Evolutionary conservation across 2,797 vertebrate genomes (phyloP).

Genomic region (Megaceryle alcyon): DNA sequence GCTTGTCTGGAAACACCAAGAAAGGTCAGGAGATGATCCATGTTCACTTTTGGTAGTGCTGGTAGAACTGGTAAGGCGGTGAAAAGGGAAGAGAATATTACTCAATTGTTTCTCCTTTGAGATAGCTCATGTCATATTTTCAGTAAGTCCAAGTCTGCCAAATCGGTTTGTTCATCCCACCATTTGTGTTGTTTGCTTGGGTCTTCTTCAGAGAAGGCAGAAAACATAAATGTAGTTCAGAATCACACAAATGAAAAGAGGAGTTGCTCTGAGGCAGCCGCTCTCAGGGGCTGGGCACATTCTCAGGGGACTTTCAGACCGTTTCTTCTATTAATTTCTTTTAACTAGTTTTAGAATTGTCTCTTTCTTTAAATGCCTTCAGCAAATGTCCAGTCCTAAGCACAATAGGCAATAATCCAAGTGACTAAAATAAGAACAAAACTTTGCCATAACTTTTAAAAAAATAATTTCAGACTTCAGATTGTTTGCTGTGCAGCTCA

Average conservation of each 20-base stretch:
- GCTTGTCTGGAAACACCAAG: not conserved
- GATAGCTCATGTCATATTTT: not conserved
- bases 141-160: not conserved
- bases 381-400: not conserved
- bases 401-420: not conserved
- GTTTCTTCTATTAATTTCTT: not conserved
- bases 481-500: not conserved
- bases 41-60: not conserved
- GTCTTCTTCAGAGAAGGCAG: not conserved
- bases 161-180: not conserved
- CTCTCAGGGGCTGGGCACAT: not conserved
- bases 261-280: not conserved
- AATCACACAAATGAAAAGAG: not conserved
- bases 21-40: not conserved
- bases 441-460: not conserved
- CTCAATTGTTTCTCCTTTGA: not conserved
- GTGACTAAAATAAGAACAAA: slow-evolving; percentile 15
- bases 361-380: not conserved
- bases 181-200: not conserved
- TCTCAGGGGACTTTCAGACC: not conserved
- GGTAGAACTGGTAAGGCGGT: not conserved
- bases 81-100: not conserved
- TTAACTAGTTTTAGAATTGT: not conserved
- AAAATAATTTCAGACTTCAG: not conserved
- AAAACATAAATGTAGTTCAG: not conserved